These are phyloP conservation scores for Pantelozetes paolii DNA, from an alignment of 2,888 invertebrate species.

Conservation along the genomic window DNA sequence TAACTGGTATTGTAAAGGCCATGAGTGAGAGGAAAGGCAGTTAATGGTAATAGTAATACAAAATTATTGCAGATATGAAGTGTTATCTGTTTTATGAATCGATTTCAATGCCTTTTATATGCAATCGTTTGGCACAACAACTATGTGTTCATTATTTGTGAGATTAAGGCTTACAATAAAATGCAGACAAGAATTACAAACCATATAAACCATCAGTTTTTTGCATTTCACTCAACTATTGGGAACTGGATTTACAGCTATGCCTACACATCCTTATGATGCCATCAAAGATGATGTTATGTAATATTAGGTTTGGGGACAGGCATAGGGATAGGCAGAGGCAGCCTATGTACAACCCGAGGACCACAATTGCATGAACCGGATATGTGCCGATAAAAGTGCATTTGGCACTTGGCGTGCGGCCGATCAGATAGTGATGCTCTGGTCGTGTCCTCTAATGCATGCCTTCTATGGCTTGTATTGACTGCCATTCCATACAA, in stretches of 20 bases:
- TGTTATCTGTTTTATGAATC: background rate
- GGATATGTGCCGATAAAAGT: constrained; percentile 30
- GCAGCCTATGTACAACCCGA: background rate
- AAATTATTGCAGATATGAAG: background rate
- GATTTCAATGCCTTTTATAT: background rate
- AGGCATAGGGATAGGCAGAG: background rate
- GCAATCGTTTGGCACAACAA: background rate
- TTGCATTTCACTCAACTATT: background rate
- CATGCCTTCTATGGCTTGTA: background rate
- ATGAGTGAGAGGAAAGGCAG: too few relatives aligned
- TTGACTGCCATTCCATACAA: background rate
- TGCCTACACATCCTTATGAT: constrained; percentile 4
- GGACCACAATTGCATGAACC: constrained; percentile 3
- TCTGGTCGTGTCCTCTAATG: constrained; percentile 14
- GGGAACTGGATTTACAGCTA: constrained; percentile 8
- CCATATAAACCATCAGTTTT: too few relatives aligned
- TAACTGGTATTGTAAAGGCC: too few relatives aligned
- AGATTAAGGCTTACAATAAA: background rate
- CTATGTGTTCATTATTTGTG: background rate
- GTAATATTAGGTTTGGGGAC: background rate
- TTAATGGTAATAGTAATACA: background rate
- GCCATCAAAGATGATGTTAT: constrained; percentile 6
- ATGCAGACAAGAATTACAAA: background rate
- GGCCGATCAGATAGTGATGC: constrained; percentile 9
- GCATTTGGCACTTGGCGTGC: constrained; percentile 18